Evolutionary conservation across 2,888 invertebrate genomes (phyloP).

Genomic region (Trilocha varians): DNA sequence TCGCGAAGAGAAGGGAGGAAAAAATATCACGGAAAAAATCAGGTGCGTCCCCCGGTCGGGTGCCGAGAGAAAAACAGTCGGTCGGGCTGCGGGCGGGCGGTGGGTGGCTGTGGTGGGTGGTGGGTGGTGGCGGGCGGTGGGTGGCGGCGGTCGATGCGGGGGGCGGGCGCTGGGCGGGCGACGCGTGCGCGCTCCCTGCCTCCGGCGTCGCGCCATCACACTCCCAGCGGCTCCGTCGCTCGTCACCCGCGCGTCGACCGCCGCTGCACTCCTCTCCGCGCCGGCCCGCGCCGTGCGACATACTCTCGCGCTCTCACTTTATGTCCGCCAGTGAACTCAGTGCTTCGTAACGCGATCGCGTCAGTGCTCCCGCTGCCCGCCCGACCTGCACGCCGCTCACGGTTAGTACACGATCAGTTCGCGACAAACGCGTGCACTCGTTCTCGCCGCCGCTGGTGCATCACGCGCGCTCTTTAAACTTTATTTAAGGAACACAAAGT

Average conservation of each 20-base stretch:
- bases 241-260: slow-evolving; percentile 39
- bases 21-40: slow-evolving; percentile 74
- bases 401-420: slow-evolving; percentile 52
- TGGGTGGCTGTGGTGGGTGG: slow-evolving; percentile 59
- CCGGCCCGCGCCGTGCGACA: slow-evolving; percentile 61
- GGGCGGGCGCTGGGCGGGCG: slow-evolving; percentile 46
- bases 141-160: slow-evolving; percentile 61
- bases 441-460: slow-evolving; percentile 33
- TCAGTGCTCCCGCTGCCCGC: slow-evolving; percentile 64
- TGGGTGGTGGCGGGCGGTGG: slow-evolving; percentile 47
- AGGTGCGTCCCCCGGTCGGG: slow-evolving; percentile 71
- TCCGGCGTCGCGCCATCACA: slow-evolving; percentile 39
- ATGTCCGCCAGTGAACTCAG: slow-evolving; percentile 67
- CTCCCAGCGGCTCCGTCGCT: slow-evolving; percentile 36
- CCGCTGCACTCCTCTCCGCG: slow-evolving; percentile 52
- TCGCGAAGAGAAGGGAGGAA: slow-evolving; percentile 71
- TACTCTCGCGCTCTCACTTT: slow-evolving; percentile 53
- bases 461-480: slow-evolving; percentile 50
- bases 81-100: slow-evolving; percentile 46
- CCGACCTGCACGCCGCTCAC: slow-evolving; percentile 63
- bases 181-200: slow-evolving; percentile 47
- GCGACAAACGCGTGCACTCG: slow-evolving; percentile 25
- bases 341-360: slow-evolving; percentile 66
- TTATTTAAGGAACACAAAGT: slow-evolving; percentile 62
- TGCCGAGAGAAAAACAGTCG: slow-evolving; percentile 68